Evolutionary conservation across 1,140 invertebrate species (phyloP), one percentile per base, ranked within the genome.

Genomic region (Bombus pascuorum): DNA sequence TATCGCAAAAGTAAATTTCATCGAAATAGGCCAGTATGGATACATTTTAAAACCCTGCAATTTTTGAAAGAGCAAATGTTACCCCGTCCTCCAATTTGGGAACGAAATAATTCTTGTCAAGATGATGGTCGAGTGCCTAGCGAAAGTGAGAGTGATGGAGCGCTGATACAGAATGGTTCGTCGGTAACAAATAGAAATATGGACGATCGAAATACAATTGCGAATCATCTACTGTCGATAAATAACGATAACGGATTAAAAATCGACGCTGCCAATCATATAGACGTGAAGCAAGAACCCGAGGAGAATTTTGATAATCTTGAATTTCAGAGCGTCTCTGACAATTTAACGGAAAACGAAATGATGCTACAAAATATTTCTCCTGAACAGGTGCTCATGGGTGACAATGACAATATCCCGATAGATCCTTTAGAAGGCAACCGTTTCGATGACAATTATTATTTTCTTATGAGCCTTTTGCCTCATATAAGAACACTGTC

Each of bases 31-130:
- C 94, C 94, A n/a, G 91, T 93, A 44, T 95, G 95, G 95, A 94
- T 94, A 62, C 94, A 95, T 47, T 95, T 93, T 83, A 94, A 95
- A 78, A 93, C 92, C 32, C 85, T 95, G 12, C 93, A 93, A 37
- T 95, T 95, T 76, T 87, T 95, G 3, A 95, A 95, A 76, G 94
- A 95, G 5, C 95, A 95, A 86, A 95, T 95, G 94, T 74, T 95
- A 66, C 94, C 94, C 5, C 87, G 92, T 68, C 94, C 94, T 9
- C 94, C 94, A 0, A 94, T 94, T 73, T 95, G 94, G 94, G 94
- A 95, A 68, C 92, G 93, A 79, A 86, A 86, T n/a, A 77, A 78
- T 15, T 81, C 89, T 18, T 88, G 87, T 44, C 80, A 86, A 10
- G 88, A 91, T 22, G 90, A 90, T 5, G 85, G 90, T 80, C 77